Percentiles rank a stretch among this genome's conserved stretches.
Conservation (phyloP, 2,888 invertebrate species). For the Aromia moschata region DNA sequence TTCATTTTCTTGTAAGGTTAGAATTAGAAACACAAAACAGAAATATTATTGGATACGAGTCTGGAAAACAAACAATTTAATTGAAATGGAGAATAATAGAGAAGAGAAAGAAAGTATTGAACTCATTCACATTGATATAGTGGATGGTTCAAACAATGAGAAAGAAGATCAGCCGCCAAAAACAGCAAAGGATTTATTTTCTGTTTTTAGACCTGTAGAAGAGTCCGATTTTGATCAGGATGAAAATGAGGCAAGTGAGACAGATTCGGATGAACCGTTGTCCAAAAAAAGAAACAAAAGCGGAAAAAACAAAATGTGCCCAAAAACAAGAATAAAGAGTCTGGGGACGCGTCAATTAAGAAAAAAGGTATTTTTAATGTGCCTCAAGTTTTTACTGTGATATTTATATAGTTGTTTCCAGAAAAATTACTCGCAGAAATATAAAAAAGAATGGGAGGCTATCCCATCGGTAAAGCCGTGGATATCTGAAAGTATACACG, state of each 20-base stretch:
- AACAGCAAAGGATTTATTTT: constrained; percentile 54
- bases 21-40: too few relatives aligned
- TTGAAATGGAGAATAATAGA: constrained; percentile 8
- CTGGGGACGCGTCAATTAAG: constrained; percentile 34
- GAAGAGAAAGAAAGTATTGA: constrained; percentile 39
- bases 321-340: constrained; percentile 25
- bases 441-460: constrained; percentile 60
- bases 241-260: constrained; percentile 41
- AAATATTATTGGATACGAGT: too few relatives aligned
- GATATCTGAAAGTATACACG: constrained; percentile 58
- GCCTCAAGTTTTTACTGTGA: constrained; percentile 2
- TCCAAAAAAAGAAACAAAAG: constrained; percentile 46
- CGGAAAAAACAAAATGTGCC: constrained; percentile 30
- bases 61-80: neutral
- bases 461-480: constrained; percentile 58
- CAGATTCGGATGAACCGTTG: constrained; percentile 46
- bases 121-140: constrained; percentile 40
- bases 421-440: constrained; percentile 55
- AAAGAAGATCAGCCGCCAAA: constrained; percentile 43
- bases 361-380: constrained; percentile 34
- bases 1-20: too few relatives aligned
- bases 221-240: constrained; percentile 47
- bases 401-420: constrained; percentile 28
- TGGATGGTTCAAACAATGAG: constrained; percentile 33
- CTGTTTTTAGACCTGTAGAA: constrained; percentile 51